Evolutionary conservation across 2,797 vertebrate species (phyloP), one percentile per base, ranked within the genome.

Genomic region (Pteronotus mesoamericanus): DNA sequence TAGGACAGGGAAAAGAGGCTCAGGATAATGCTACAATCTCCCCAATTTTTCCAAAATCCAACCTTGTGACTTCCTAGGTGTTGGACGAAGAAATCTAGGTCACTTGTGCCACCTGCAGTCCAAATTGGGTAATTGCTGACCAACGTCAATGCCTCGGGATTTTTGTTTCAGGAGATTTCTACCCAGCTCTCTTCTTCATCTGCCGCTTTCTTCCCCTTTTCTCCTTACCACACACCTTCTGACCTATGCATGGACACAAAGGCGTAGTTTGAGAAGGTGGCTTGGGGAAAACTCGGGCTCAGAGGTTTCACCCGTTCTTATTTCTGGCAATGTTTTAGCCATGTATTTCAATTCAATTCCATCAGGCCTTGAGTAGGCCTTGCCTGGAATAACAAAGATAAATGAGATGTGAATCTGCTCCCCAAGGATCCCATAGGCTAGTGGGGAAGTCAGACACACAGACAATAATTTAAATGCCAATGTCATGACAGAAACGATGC

Each of bases 81-180:
- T 51, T 10, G 57, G 11, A 24, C 29, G 22, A 86, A 77, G 57
- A 97, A 80, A 55, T 71, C 66, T 95, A 91, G 93, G 59, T 91
- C 55, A 34, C 42, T 61, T 57, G 29, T 34, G 75, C 97, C 97
- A 95, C 96, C 97, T 97, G 92, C 96, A 95, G 97, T 42, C 84
- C 61, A 87, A 32, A 87, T 59, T 78, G 64, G 10, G 59, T 48
- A 95, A 94, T 51, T 69, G 66, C 69, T 69, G 69, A 74, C 21
- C 1, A 2, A 57, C 3, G 2, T 48, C 39, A 11, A 2, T 37
- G 34, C 10, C 34, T 46, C 9, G 3, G 26, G 19, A 53, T 12
- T 80, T 82, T 72, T 42, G n/a, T 94, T 86, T 78, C 5, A 64
- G 44, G 42, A 26, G 11, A 39, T 77, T 79, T 90, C 82, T 66